A percentile compares a stretch with the other conserved stretches of the same genome.
phyloP scores from a whole-genome alignment of 2,888 invertebrate genomes.

The Sminthurides aquaticus region DNA sequence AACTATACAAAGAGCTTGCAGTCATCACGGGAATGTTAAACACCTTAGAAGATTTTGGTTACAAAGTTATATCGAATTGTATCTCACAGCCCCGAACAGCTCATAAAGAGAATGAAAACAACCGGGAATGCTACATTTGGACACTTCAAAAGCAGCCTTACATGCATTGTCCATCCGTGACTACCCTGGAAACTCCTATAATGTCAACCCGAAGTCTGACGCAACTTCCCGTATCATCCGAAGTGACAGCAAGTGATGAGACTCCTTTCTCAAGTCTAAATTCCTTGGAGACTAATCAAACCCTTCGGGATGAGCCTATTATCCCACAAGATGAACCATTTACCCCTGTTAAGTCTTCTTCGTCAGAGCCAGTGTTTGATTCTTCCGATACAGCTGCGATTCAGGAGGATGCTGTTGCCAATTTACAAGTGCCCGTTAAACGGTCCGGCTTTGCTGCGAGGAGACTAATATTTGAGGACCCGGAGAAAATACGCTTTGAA shows the following conservation, averaged over 20 bases:
- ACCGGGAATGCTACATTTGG: slow-evolving; percentile 19
- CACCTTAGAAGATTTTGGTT: slow-evolving; percentile 11
- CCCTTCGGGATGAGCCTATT: no score
- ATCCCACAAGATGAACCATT: no score
- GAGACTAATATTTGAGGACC: neutral
- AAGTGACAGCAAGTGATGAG: no score
- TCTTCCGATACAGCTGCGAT: no score
- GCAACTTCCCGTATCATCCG: no score
- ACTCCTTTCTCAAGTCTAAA: no score
- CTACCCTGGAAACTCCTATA: neutral
- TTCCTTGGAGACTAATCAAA: no score
- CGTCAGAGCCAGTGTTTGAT: no score
- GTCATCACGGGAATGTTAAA: slow-evolving; percentile 12
- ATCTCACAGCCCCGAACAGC: slow-evolving; percentile 5
- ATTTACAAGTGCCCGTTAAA: no score
- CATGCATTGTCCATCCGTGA: neutral
- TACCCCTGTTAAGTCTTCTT: no score
- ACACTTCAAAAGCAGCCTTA: slow-evolving; percentile 1
- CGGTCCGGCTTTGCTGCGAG: no score
- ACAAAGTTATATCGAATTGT: slow-evolving; percentile 2
- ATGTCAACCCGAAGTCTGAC: neutral
- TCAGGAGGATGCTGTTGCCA: no score
- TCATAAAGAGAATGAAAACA: slow-evolving; percentile 15
- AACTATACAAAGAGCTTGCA: slow-evolving; percentile 7
- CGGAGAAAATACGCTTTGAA: neutral